phyloP scores from a whole-genome alignment of 2,888 invertebrate species.

The Linnaemya vulpina region DNA sequence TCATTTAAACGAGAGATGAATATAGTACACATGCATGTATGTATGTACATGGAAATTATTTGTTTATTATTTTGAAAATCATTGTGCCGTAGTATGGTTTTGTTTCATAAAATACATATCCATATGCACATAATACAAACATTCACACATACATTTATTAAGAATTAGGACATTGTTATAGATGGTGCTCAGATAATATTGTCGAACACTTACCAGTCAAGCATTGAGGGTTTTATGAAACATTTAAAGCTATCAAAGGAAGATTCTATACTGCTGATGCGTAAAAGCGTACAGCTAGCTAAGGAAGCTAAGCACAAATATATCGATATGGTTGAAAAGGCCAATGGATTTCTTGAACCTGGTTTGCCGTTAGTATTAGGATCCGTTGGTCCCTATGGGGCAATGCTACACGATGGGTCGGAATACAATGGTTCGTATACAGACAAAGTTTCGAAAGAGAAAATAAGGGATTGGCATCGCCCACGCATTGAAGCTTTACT shows the following conservation, averaged over 20 bases:
- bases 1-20: too few species aligned
- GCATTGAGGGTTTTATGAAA: constrained; percentile 88
- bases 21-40: too few species aligned
- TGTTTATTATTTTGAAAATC: too few species aligned
- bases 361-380: constrained; percentile 89
- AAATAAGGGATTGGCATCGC: constrained; percentile 92
- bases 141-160: not conserved
- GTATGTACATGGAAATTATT: too few species aligned
- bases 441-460: constrained; percentile 86
- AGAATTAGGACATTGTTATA: constrained; percentile 75
- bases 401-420: constrained; percentile 93
- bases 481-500: constrained; percentile 90
- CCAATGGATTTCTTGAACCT: constrained; percentile 65
- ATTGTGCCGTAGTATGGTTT: too few species aligned
- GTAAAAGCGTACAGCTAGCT: constrained; percentile 88
- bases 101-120: too few species aligned
- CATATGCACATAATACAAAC: not conserved
- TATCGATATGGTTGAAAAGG: constrained; percentile 81
- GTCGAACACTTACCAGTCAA: constrained; percentile 95
- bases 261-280: constrained; percentile 88
- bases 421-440: constrained; percentile 95
- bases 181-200: constrained; percentile 95
- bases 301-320: constrained; percentile 87
- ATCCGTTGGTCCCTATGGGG: constrained; percentile 96
- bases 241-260: constrained; percentile 87